Conservation (phyloP, 2,888 invertebrate genomes). For the Orthosia incerta region DNA sequence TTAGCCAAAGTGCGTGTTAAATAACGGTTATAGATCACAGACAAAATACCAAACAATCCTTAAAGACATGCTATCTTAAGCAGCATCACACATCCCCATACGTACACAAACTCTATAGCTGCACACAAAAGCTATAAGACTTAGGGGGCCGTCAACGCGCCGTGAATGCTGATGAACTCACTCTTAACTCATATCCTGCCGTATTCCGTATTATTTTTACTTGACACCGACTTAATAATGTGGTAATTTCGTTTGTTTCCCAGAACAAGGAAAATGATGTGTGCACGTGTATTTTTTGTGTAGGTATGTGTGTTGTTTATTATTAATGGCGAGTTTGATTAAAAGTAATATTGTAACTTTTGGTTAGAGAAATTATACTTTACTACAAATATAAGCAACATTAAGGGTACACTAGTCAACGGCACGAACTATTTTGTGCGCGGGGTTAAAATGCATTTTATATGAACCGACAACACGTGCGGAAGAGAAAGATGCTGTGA, state of each 20-base stretch:
- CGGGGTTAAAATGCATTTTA: too few species aligned
- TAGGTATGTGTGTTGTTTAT: not conserved
- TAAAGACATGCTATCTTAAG: slow-evolving; percentile 4
- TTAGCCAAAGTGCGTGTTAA: too few species aligned
- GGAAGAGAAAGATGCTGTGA: too few species aligned
- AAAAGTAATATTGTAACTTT: too few species aligned
- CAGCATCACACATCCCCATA: slow-evolving; percentile 15
- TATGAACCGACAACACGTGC: too few species aligned
- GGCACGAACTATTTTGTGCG: too few species aligned
- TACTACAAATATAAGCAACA: too few species aligned
- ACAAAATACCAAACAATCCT: slow-evolving; percentile 2
- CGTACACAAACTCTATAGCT: slow-evolving; percentile 12
- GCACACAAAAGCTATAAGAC: slow-evolving; percentile 54
- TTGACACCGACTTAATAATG: slow-evolving; percentile 63
- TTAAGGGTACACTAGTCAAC: too few species aligned
- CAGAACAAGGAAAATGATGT: slow-evolving; percentile 25
- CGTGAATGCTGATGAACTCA: slow-evolving; percentile 75
- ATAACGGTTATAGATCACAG: too few species aligned
- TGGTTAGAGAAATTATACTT: too few species aligned
- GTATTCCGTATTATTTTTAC: slow-evolving; percentile 72
- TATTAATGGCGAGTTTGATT: too few species aligned
- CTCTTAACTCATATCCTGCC: slow-evolving; percentile 81
- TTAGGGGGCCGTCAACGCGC: slow-evolving; percentile 73
- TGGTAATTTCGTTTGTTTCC: slow-evolving; percentile 58
- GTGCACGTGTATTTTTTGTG: slow-evolving; percentile 8